A percentile compares a stretch with the other conserved stretches of the same genome.
phyloP scores from a whole-genome alignment of 2,113 vertebrate genomes.

The Columba livia region DNA sequence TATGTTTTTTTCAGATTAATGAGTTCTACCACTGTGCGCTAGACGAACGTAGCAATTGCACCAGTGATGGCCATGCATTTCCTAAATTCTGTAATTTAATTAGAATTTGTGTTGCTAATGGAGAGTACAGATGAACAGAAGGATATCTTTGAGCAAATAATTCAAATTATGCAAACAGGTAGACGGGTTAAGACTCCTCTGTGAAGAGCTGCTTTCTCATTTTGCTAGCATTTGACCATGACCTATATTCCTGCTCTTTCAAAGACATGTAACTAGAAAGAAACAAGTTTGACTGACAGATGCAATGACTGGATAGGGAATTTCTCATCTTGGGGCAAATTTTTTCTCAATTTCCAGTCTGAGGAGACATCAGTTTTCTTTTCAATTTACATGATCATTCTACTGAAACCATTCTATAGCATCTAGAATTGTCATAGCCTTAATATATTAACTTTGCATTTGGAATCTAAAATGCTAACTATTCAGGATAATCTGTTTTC shows the following conservation, averaged over 20 bases:
- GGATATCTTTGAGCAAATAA: not conserved
- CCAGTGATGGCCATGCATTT: not conserved
- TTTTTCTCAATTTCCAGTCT: slow-evolving; percentile 60
- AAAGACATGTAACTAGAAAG: slow-evolving; percentile 17
- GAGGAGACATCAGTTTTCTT: slow-evolving; percentile 64
- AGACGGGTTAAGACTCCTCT: not conserved
- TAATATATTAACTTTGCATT: slow-evolving; percentile 45
- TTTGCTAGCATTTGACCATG: slow-evolving; percentile 33
- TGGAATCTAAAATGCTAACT: slow-evolving; percentile 54
- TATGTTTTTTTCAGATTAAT: not conserved
- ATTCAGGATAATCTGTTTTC: slow-evolving; percentile 53
- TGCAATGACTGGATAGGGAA: slow-evolving; percentile 43
- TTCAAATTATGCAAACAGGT: not conserved
- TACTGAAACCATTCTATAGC: slow-evolving; percentile 47
- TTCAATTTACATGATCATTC: slow-evolving; percentile 63
- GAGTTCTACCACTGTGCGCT: not conserved
- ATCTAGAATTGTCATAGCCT: slow-evolving; percentile 33
- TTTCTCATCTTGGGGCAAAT: slow-evolving; percentile 62
- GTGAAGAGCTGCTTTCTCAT: not conserved
- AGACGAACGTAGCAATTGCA: not conserved
- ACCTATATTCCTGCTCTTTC: slow-evolving; percentile 1
- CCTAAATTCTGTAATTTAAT: not conserved
- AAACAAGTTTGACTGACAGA: slow-evolving; percentile 44
- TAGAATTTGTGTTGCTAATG: not conserved
- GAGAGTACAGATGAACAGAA: not conserved